Percentiles rank a stretch among this genome's conserved stretches.
phyloP scores from a whole-genome alignment of 2,797 vertebrate species.

The Bovichtus diacanthus region DNA sequence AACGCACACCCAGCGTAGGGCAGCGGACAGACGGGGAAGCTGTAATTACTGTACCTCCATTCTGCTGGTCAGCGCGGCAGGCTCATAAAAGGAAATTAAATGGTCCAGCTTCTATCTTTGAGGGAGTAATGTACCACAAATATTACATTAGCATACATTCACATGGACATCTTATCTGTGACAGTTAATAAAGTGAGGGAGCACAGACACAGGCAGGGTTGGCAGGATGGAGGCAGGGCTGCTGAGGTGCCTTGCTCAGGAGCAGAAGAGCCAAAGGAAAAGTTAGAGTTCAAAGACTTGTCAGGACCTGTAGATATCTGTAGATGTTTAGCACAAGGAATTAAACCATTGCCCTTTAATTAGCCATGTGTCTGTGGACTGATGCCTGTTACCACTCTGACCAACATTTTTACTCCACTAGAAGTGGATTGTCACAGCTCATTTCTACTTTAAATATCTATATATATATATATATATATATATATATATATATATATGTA shows the following conservation, averaged over 20 bases:
- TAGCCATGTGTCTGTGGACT: not conserved
- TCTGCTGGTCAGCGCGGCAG: slow-evolving; percentile 77
- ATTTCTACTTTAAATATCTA: not conserved
- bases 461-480: no score
- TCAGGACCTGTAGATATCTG: not conserved
- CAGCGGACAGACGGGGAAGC: slow-evolving; percentile 42
- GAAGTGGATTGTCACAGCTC: not conserved
- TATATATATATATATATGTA: no score
- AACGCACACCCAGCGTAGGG: slow-evolving; percentile 38
- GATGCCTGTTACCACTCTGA: not conserved
- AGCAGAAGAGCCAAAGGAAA: not conserved
- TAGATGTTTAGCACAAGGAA: slow-evolving; percentile 5
- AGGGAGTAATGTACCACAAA: slow-evolving; percentile 65
- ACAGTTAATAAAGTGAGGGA: slow-evolving; percentile 58
- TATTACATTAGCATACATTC: slow-evolving; percentile 76
- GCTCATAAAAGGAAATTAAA: slow-evolving; percentile 78
- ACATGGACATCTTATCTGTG: slow-evolving; percentile 63
- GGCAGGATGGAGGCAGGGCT: not conserved
- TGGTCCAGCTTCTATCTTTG: slow-evolving; percentile 63
- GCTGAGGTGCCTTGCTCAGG: slow-evolving; percentile 29
- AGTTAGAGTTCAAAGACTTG: not conserved
- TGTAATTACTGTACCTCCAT: slow-evolving; percentile 71
- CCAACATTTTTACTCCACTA: not conserved
- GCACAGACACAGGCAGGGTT: slow-evolving; percentile 18
- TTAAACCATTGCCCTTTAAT: not conserved